Base-by-base conservation (phyloP, 1,140 invertebrate genomes). In the Brachionus calyciflorus region DNA sequence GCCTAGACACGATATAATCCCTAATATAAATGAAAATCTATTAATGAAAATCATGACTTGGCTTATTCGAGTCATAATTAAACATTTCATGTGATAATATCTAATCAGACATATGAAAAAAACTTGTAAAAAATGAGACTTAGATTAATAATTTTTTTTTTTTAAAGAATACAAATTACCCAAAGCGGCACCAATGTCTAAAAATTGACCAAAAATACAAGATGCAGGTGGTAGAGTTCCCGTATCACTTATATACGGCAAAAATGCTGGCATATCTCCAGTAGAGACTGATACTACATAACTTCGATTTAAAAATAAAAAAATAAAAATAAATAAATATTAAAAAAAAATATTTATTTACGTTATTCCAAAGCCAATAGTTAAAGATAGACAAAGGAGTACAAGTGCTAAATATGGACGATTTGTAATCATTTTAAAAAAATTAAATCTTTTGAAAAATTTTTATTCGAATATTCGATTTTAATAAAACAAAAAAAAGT, bases 151-250 rank as follows among this genome's bases (percentile, higher is more conserved):
- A 3, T 46, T 46, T 46, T 5, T 46, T 7, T 46, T 5, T 46
- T 10, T 46, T 46, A 46, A 46, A 14, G 3, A 5, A 46, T 14
- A 17, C 5, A 46, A 17, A 10, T 46, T 46, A 46, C 44, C 83
- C 41, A 91, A 81, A 68, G 89, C 84, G 60, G 90, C 88, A 48
- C 88, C 88, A 48, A 91, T 87, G 81, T 91, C 92, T 21, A 92
- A 86, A 19, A 90, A 82, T 82, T 91, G 90, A 12, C 88, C 90
- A 82, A 92, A 92, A 63, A 91, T 87, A 82, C 90, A 92, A 82
- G 90, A 91, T 80, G 91, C 91, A 26, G 91, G 91, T 7, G 90
- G 87, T 77, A 88, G 86, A 2, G 90, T 89, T 3, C 89, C 91
- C 12, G 90, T 89, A 82, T 92, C 91, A 80, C 90, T 91, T 12